Evolutionary conservation across 1,140 invertebrate genomes (phyloP), one percentile per base, ranked within the genome.

Genomic region (Heterodera schachtii): DNA sequence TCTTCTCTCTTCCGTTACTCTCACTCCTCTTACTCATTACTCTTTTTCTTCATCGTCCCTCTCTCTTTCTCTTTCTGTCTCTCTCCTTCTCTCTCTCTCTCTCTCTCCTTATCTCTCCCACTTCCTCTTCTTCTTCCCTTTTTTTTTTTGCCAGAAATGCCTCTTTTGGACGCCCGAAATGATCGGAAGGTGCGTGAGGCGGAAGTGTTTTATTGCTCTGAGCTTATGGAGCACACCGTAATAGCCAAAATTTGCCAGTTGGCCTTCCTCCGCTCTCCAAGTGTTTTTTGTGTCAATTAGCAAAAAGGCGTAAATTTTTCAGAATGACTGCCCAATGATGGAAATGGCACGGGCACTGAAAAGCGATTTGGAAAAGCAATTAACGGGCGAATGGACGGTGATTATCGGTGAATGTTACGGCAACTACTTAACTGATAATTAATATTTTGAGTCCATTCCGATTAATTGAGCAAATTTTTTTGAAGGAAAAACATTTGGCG

Each of bases 121-220:
- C 57, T 19, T 5, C 57, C 57, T 13, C 16, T 43, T 9, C 43
- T 73, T 73, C n/a, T 73, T 4, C 13, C 43, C 4, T 3, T 16
- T 73, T 73, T 16, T 73, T 52, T 43, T 66, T 69, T 52, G 13
- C 52, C 16, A 60, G 11, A 78, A 78, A 78, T 78, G 76, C 76
- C 76, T 21, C 47, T 49, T 78, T 49, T 78, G 46, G 76, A 78
- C 7, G 44, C 16, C 7, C 49, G 76, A 78, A 64, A 67, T 69
- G 76, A 78, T 78, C 21, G 52, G n/a, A 78, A 78, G 69, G 69
- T 78, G 64, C 64, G 69, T 47, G 76, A 78, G 69, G 76, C 76
- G 19, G 76, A 78, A 70, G 46, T 78, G 64, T 78, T 78, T 46
- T 78, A 78, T 47, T 78, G 47, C 64, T 78, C 76, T 19, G 47